Base-by-base conservation (phyloP, 2,113 vertebrate species). In the Recurvirostra avosetta region DNA sequence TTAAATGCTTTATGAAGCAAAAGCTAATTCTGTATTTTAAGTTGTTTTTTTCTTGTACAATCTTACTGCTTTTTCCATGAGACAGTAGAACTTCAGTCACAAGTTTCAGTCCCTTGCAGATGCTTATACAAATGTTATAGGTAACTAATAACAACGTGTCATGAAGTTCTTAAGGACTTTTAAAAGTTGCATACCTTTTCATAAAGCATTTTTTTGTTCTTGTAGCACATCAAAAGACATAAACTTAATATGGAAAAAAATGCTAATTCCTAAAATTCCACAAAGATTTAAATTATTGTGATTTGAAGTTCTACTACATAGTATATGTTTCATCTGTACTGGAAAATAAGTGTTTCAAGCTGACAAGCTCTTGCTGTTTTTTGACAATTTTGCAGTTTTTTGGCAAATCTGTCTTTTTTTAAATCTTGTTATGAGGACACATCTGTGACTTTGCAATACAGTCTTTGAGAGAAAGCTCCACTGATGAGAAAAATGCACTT, bases 1-100 rank as follows among this genome's bases (percentile, higher is more conserved):
- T 96, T 97, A 97, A 97, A 97, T 96, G 96, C 96, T 97, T 96
- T 95, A 79, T 95, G 96, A 97, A 97, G 92, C 96, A 97, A 97
- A 97, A 94, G 13, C 19, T 84, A 70, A 45, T 66, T 84, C 40
- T 68, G 14, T 85, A 53, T 75, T 92, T 91, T 68, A 66, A 36
- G 15, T 6, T 45, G 12, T 4, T 29, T 41, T 82, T 91, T 68
- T 15, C 71, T 58, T 68, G 26, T 61, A 22, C 26, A 52, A 8
- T 72, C 32, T 85, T 89, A 61, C 29, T 55, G 86, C 89, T 86
- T 87, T 86, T 89, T 68, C 72, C 43, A 49, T 85, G 38, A 70
- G 21, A 63, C 23, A 38, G 91, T 92, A 95, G 94, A 96, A 96
- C 92, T 96, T 97, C 90, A 85, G 26, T 89, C 83, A 81, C 91